Evolutionary conservation across 2,888 invertebrate genomes (phyloP).

Genomic region (Leucophora obtusa): DNA sequence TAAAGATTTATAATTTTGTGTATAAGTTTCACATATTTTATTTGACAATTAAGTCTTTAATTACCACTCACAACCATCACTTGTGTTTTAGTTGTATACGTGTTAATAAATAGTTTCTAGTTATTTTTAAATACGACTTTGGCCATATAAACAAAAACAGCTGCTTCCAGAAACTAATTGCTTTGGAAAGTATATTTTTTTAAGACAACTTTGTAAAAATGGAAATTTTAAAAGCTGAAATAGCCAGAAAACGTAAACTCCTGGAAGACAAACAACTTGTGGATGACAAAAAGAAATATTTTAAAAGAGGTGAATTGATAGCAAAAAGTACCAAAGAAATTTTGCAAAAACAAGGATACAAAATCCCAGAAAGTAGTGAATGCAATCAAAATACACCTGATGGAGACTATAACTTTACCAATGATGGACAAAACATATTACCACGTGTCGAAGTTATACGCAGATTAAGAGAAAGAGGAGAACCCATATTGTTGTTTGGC

Average conservation of each 20-base stretch:
- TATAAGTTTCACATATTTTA: too few relatives aligned
- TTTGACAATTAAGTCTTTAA: too few relatives aligned
- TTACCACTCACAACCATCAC: too few relatives aligned
- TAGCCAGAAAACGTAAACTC: constrained; percentile 91
- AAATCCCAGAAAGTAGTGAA: constrained; percentile 70
- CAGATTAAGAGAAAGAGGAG: constrained; percentile 91
- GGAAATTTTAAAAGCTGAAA: constrained; percentile 95
- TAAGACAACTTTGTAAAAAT: constrained; percentile 79
- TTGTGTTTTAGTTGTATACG: too few relatives aligned
- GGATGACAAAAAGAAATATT: constrained; percentile 90
- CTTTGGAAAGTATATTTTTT: background rate
- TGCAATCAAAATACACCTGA: constrained; percentile 67
- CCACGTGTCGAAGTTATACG: constrained; percentile 93
- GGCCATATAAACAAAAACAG: constrained; percentile 10
- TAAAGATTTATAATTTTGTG: too few relatives aligned
- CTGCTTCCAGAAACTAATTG: background rate
- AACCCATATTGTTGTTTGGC: constrained; percentile 93
- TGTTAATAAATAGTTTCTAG: too few relatives aligned
- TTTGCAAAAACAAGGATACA: constrained; percentile 81
- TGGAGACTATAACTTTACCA: constrained; percentile 72
- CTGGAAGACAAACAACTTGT: constrained; percentile 89
- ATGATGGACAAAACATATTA: constrained; percentile 79
- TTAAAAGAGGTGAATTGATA: constrained; percentile 90
- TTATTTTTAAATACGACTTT: too few relatives aligned
- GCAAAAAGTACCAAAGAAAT: constrained; percentile 91